Conservation (phyloP, 2,888 invertebrate genomes). For the Psylliodes chrysocephalus region DNA sequence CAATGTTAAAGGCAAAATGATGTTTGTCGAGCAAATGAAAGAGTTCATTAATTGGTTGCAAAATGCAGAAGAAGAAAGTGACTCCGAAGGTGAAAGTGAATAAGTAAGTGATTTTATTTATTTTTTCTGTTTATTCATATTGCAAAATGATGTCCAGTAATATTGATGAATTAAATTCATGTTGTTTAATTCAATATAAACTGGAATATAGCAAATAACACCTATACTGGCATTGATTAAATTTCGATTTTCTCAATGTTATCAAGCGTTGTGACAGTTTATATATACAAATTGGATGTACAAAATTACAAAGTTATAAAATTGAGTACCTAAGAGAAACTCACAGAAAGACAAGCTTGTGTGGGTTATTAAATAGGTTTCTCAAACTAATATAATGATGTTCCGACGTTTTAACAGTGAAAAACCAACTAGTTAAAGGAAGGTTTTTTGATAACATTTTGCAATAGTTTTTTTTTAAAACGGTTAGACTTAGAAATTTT, state of each 20-base stretch:
- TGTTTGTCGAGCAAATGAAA: conserved; percentile 98
- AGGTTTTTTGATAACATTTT: too few species aligned
- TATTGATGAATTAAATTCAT: not conserved
- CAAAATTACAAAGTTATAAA: too few species aligned
- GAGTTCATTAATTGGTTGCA: conserved; percentile 97
- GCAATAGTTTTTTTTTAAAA: too few species aligned
- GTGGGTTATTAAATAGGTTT: too few species aligned
- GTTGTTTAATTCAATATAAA: conserved; percentile 12
- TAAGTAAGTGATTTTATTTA: conserved; percentile 48
- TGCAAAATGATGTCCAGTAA: conserved; percentile 7
- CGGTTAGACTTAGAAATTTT: too few species aligned
- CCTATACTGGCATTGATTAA: conserved; percentile 53
- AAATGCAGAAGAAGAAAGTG: conserved; percentile 90
- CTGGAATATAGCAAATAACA: conserved; percentile 48
- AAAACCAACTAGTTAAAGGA: too few species aligned
- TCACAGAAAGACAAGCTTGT: too few species aligned
- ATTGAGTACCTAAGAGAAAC: too few species aligned
- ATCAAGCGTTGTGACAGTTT: conserved; percentile 52
- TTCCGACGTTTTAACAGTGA: too few species aligned
- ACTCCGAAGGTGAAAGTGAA: conserved; percentile 67
- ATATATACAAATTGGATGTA: too few species aligned
- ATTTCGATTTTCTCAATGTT: conserved; percentile 48
- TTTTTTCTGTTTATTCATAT: too few species aligned
- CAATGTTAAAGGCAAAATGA: conserved; percentile 94
- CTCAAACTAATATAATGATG: too few species aligned